Evolutionary conservation across 2,888 invertebrate species (phyloP), one percentile per base, ranked within the genome.

Genomic region (Brachypalpus laphriformis): DNA sequence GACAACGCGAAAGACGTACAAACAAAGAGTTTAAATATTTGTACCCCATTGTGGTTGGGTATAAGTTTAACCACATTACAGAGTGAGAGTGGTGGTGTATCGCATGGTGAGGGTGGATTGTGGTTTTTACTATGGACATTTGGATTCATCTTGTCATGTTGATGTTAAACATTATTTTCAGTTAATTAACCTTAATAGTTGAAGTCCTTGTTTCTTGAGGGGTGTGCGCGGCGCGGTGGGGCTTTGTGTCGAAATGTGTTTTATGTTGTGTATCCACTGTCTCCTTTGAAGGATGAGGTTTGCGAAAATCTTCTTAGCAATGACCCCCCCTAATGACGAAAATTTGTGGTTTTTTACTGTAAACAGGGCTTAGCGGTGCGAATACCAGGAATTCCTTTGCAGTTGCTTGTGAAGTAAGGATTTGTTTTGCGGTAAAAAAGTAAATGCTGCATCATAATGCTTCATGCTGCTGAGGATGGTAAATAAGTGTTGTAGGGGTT

Each of bases 111-210:
- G 45, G 68, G 72, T 56, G 63, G 68, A 40, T 70, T 80, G 83
- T 59, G 80, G 80, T 75, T 75, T 80, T 65, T 42, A 75, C 80
- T 65, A 74, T 70, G 83, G 83, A 74, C 75, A 85, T 80, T 85
- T 70, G 83, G 75, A 85, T 85, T 70, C 83, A 71, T 85, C 83
- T 70, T 85, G 83, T 85, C 83, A 85, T 80, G 80, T 85, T 85
- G 80, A 85, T 85, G 83, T 78, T 85, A 70, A 85, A 85, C 83
- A 85, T 85, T 85, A 85, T 85, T 85, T 75, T 85, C 80, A 85
- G 83, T 85, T 85, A 85, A 85, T 85, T 85, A 85, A 85, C 83
- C 80, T 57, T 78, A 85, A 85, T 85, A 80, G 83, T 80, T 65
- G 57, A 51, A 70, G 75, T 80, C 70, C 83, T 80, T 80, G 78